These are phyloP conservation scores for Sarcophaga bullata DNA, from an alignment of 1,140 invertebrate genomes.

Conservation along the genomic window DNA sequence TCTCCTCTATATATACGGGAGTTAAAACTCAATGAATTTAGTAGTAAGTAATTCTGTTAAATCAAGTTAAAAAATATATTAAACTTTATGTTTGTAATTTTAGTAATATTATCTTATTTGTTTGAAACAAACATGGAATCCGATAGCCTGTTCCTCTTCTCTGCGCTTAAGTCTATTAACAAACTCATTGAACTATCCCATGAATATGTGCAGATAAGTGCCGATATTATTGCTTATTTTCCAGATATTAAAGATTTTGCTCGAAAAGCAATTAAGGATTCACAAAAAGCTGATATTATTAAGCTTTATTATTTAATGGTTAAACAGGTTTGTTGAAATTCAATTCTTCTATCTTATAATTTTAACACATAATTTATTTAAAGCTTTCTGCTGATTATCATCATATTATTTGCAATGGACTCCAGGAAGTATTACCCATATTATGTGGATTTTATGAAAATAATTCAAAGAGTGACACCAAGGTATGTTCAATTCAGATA, in stretches of 20 bases:
- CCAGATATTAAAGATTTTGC: slow-evolving; percentile 44
- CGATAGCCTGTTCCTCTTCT: slow-evolving; percentile 41
- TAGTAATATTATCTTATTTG: slow-evolving; percentile 43
- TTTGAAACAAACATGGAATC: slow-evolving; percentile 41
- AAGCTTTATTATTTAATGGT: slow-evolving; percentile 44
- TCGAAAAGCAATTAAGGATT: slow-evolving; percentile 38
- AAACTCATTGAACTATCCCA: slow-evolving; percentile 44
- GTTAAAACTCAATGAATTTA: slow-evolving; percentile 44
- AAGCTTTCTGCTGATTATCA: slow-evolving; percentile 59
- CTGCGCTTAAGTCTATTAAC: slow-evolving; percentile 31
- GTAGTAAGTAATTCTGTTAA: slow-evolving; percentile 37
- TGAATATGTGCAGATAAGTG: slow-evolving; percentile 42
- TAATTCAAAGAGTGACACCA: slow-evolving; percentile 41
- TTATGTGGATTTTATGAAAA: slow-evolving; percentile 51
- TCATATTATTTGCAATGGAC: slow-evolving; percentile 51
- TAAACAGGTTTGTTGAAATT: slow-evolving; percentile 36
- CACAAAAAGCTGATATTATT: slow-evolving; percentile 42
- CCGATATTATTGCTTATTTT: slow-evolving; percentile 45
- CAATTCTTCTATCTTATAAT: background rate
- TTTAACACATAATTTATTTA: background rate
- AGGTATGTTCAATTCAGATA: slow-evolving; percentile 37
- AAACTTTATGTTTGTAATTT: slow-evolving; percentile 1
- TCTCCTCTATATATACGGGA: slow-evolving; percentile 32
- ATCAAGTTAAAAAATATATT: background rate
- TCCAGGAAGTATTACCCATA: slow-evolving; percentile 55